These are phyloP conservation scores for Anarsia innoxiella DNA, from an alignment of 2,888 invertebrate genomes.

Conservation along the genomic window DNA sequence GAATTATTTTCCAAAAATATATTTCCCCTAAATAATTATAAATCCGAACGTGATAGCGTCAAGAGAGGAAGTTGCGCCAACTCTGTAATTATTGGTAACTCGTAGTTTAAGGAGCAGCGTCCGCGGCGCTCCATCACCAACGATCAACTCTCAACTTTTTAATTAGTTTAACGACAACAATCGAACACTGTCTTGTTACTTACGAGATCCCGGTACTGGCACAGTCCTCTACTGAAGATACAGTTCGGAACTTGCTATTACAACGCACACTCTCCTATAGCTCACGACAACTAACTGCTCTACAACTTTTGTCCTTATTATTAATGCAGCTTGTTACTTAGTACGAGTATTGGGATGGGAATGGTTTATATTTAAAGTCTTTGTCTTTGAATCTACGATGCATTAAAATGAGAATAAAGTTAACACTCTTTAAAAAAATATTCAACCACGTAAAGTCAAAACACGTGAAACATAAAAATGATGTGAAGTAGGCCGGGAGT, in stretches of 20 bases:
- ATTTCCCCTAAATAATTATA: no score
- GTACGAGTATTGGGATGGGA: no score
- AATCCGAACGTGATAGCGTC: no score
- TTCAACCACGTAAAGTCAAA: constrained; percentile 10
- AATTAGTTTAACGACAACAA: constrained; percentile 64
- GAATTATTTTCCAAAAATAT: no score
- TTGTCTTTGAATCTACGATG: no score
- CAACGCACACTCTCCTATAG: constrained; percentile 4
- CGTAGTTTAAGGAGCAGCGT: not conserved
- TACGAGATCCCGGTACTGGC: not conserved
- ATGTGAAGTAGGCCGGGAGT: no score
- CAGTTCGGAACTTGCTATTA: not conserved
- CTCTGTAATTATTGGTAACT: no score
- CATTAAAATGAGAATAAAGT: not conserved
- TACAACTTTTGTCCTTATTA: constrained; percentile 1
- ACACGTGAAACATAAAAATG: no score
- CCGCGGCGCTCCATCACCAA: constrained; percentile 32
- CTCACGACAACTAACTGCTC: not conserved
- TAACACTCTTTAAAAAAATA: constrained; percentile 12
- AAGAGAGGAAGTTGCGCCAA: no score
- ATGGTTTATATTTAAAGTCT: no score
- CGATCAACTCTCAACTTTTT: constrained; percentile 56
- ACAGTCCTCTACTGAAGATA: not conserved
- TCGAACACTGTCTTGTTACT: constrained; percentile 47
- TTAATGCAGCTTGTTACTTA: constrained; percentile 1